These are phyloP conservation scores for Apodemia duryi DNA, from an alignment of 2,888 invertebrate species.

Conservation along the genomic window DNA sequence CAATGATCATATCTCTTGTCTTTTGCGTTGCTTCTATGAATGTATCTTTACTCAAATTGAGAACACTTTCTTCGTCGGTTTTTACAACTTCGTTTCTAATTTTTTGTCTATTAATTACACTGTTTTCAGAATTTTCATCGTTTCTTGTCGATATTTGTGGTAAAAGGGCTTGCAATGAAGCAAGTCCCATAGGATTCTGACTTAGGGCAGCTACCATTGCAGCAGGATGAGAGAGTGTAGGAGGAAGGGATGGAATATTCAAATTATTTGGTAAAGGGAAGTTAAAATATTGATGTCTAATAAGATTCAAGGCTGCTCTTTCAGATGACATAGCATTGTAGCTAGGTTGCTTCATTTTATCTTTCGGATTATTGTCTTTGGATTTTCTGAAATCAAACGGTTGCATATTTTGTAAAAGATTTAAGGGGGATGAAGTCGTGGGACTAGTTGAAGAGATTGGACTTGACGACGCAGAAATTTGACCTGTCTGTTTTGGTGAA, in stretches of 20 bases:
- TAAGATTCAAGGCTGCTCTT: conserved; percentile 78
- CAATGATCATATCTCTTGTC: conserved; percentile 73
- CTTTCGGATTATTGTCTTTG: conserved; percentile 54
- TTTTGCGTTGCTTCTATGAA: conserved; percentile 55
- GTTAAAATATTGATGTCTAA: conserved; percentile 82
- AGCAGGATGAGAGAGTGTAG: conserved; percentile 79
- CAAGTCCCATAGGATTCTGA: conserved; percentile 80
- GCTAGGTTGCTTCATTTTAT: conserved; percentile 74
- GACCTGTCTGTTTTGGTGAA: conserved; percentile 63
- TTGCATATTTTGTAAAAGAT: conserved; percentile 95
- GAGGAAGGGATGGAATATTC: conserved; percentile 80
- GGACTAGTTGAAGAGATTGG: conserved; percentile 78
- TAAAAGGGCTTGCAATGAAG: conserved; percentile 81
- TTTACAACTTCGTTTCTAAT: conserved; percentile 56
- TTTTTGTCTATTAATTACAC: conserved; percentile 45
- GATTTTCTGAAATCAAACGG: conserved; percentile 94
- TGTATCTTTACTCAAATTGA: conserved; percentile 72
- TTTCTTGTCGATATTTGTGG: conserved; percentile 79
- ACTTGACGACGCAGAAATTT: conserved; percentile 70
- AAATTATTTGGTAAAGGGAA: conserved; percentile 81
- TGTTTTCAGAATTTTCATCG: conserved; percentile 59
- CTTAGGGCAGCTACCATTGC: conserved; percentile 82
- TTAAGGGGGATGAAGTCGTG: conserved; percentile 87
- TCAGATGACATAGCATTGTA: conserved; percentile 53
- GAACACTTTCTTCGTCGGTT: conserved; percentile 62